A percentile compares a stretch with the other conserved stretches of the same genome.
Conservation (phyloP, 2,797 vertebrate genomes). For the Urophycis tenuis region DNA sequence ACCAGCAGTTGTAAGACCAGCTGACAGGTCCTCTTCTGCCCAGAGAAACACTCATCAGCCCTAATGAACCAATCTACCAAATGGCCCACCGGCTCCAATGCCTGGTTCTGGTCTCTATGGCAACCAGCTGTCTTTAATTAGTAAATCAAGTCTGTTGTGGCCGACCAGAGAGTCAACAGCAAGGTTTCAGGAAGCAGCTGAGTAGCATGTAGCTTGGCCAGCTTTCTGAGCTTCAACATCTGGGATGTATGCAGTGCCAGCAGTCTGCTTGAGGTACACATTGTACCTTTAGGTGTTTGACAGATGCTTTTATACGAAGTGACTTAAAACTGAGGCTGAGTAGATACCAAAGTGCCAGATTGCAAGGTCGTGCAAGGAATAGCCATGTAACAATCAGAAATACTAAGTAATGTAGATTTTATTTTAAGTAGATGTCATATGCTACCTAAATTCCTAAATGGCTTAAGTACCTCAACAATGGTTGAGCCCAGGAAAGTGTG, state of each 20-base stretch:
- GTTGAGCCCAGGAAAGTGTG: neutral
- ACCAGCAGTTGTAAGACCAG: neutral
- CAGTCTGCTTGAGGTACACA: neutral
- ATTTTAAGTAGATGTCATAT: neutral
- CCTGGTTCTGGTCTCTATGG: conserved; percentile 60
- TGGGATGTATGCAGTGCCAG: conserved; percentile 9
- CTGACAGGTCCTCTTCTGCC: neutral
- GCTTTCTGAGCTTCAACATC: conserved; percentile 18
- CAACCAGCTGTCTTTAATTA: conserved; percentile 68
- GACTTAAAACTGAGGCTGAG: neutral
- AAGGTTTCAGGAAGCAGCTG: conserved; percentile 29
- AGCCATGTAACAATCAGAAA: neutral
- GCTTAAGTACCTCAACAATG: conserved; percentile 26
- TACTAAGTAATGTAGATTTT: neutral
- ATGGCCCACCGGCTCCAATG: conserved; percentile 40
- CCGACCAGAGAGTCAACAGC: conserved; percentile 22
- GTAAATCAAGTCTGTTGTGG: conserved; percentile 52
- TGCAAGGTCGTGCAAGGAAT: too few species aligned
- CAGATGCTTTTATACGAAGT: neutral
- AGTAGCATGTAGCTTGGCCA: conserved; percentile 22
- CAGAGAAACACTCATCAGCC: conserved; percentile 38
- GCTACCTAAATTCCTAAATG: neutral
- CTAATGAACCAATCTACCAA: conserved; percentile 52
- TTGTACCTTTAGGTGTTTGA: neutral
- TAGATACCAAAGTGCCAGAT: neutral